Evolutionary conservation across 2,113 vertebrate species (phyloP), one percentile per base, ranked within the genome.

Genomic region (Syngnathus typhle): DNA sequence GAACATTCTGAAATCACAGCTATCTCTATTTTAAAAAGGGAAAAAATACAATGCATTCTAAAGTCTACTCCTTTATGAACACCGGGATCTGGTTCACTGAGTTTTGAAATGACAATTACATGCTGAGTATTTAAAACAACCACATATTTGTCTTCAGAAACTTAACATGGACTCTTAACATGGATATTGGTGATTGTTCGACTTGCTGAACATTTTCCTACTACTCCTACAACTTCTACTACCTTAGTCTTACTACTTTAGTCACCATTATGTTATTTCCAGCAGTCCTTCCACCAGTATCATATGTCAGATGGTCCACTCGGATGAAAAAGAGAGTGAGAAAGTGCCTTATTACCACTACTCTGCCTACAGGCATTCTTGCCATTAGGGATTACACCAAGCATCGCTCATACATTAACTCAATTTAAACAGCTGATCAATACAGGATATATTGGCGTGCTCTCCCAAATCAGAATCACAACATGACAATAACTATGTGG

Each of bases 351-450:
- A 85, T 88, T 88, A 84, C 79, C 81, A 69, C 75, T 49, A 69
- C 68, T 70, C 76, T 78, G 79, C 80, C 85, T 81, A 77, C 82
- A 77, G 87, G 79, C 84, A 88, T 73, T 67, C 77, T 71, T 79
- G 38, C 73, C 84, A 88, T 85, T 80, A 76, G 88, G 80, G 82
- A 87, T 82, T 78, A 82, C 79, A 80, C 73, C 73, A 73, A 74
- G 77, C 78, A 76, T 88, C 73, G 47, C 82, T 88, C 79, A 85
- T 89, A 87, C 78, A 89, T 88, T 83, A 90, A 82, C 79, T 83
- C 81, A 85, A 78, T 70, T 82, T 77, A 86, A 84, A 84, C 84
- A 84, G 68, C 67, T 81, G 78, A 85, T 89, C 84, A 73, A 88
- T 85, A 84, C 78, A 61, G 68, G 83, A 77, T 80, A 80, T 85